Evolutionary conservation across 2,113 vertebrate genomes (phyloP), one percentile per base, ranked within the genome.

Genomic region (Vanacampus margaritifer): DNA sequence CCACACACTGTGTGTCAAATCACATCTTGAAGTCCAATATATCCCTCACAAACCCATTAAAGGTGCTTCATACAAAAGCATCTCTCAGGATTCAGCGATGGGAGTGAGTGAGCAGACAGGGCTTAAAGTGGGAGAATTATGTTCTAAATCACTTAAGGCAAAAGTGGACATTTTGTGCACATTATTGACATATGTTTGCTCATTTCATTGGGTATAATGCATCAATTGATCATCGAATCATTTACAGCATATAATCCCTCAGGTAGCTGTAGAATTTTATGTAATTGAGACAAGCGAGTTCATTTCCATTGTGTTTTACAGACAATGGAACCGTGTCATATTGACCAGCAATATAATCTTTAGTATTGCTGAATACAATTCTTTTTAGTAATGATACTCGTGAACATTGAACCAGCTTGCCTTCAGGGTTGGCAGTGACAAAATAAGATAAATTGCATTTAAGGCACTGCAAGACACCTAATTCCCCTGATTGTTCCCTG

Each of bases 11-110:
- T 77, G 78, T 75, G 76, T 79, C 79, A 84, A 57, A 86, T 86
- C 79, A 75, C 80, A 64, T 75, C 74, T 72, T 82, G 75, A 85
- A 80, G 81, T 76, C 80, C 77, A 81, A 80, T 81, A 77, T 85
- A 83, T 86, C 74, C 81, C 80, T 85, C 82, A 85, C 82, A 80
- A 85, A 82, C 77, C 84, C 76, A 88, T 86, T 88, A 86, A 83
- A 80, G 72, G 81, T 84, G 75, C 79, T 91, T 88, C 81, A 89
- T 86, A 90, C 82, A 88, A 87, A 72, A 88, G 84, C 79, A 83
- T 87, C 85, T 89, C 65, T 74, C 41, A 60, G 73, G 80, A 71
- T 63, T 69, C 65, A 69, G 68, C 79, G 72, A 86, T 77, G 75
- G 76, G 78, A 80, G 76, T 78, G 75, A 76, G 84, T 78, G 69